Percentiles rank a stretch among this genome's conserved stretches.
Conservation (phyloP, 2,888 invertebrate genomes). For the Rhagonycha lutea region DNA sequence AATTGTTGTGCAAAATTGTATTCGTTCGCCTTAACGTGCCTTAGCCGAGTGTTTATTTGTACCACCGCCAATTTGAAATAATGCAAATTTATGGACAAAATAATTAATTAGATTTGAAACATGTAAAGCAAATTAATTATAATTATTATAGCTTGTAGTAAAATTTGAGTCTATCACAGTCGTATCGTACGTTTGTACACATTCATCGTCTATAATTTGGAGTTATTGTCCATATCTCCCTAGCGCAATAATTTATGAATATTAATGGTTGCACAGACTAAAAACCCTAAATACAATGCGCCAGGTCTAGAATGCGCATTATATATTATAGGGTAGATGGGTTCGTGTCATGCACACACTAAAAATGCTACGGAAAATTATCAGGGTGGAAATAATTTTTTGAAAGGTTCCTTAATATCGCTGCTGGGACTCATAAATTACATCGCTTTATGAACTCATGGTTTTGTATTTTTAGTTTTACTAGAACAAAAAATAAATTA, state of each 20-base stretch:
- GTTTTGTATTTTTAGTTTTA: conserved; percentile 13
- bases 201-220: conserved; percentile 47
- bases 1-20: conserved; percentile 19
- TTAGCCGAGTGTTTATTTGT: conserved; percentile 13
- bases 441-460: conserved; percentile 17
- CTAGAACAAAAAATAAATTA: conserved; percentile 21
- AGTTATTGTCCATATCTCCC: conserved; percentile 52
- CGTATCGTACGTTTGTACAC: conserved; percentile 33
- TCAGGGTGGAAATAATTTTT: conserved; percentile 30
- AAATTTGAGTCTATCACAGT: conserved; percentile 31
- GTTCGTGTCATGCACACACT: conserved; percentile 32
- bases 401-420: conserved; percentile 30
- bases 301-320: conserved; percentile 31
- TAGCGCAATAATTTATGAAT: conserved; percentile 47
- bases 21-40: conserved; percentile 6
- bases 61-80: conserved; percentile 9
- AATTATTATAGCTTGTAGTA: conserved; percentile 39
- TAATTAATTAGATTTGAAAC: conserved; percentile 23
- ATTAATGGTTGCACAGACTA: conserved; percentile 41
- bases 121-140: conserved; percentile 40
- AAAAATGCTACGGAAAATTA: conserved; percentile 30
- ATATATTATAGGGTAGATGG: conserved; percentile 31
- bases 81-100: conserved; percentile 22
- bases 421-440: conserved; percentile 29
- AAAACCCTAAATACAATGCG: conserved; percentile 31